A percentile compares a stretch with the other conserved stretches of the same genome.
These are phyloP conservation scores for Botia almorhae DNA, from an alignment of 2,797 vertebrate genomes.

Conservation along the genomic window DNA sequence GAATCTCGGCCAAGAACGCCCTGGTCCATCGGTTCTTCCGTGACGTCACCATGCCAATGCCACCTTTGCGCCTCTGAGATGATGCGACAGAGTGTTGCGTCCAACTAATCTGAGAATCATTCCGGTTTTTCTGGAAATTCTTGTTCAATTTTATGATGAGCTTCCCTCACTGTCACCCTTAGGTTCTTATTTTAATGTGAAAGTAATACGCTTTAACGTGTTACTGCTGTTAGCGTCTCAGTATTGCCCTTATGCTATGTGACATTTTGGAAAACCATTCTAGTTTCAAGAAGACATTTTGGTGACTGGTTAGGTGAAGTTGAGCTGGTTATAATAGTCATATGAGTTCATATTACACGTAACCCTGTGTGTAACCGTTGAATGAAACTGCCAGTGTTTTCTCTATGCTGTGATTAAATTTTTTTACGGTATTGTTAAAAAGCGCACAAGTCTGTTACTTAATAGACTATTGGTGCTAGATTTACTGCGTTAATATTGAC, in stretches of 20 bases:
- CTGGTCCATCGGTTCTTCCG: conserved; percentile 92
- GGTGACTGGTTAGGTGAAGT: neutral
- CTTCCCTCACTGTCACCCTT: neutral
- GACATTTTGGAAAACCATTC: neutral
- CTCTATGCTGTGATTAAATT: neutral
- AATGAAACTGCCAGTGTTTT: neutral
- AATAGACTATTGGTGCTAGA: neutral
- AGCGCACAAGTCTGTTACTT: neutral
- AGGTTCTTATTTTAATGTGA: neutral
- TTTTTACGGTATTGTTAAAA: neutral
- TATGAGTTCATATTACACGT: neutral
- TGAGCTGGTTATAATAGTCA: neutral
- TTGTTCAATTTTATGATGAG: conserved; percentile 29
- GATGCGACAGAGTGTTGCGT: neutral
- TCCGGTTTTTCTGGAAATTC: neutral
- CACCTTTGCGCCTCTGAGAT: conserved; percentile 71
- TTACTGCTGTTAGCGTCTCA: neutral
- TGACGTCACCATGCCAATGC: conserved; percentile 75
- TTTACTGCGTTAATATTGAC: neutral
- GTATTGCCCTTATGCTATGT: neutral
- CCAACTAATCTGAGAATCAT: neutral
- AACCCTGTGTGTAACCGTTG: neutral
- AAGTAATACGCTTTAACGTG: neutral
- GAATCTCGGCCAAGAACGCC: conserved; percentile 93
- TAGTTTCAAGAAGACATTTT: conserved; percentile 11